A percentile compares a stretch with the other conserved stretches of the same genome.
Conservation (phyloP, 2,113 vertebrate genomes). For the Neolamprologus ventralis region DNA sequence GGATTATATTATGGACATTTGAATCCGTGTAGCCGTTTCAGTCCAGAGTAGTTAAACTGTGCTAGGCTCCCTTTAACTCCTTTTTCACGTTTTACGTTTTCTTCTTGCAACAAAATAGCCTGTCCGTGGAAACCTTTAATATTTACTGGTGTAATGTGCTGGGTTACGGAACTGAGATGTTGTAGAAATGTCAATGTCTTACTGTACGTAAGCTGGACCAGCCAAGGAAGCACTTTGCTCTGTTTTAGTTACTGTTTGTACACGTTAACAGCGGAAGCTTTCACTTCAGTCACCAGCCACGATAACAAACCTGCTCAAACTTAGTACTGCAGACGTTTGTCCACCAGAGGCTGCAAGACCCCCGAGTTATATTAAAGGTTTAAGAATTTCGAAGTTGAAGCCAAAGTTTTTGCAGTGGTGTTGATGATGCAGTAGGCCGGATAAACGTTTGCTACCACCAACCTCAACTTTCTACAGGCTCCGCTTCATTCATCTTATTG, state of each 20-base stretch:
- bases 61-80: background rate
- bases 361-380: background rate
- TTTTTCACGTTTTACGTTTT: background rate
- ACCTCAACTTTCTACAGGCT: accelerated
- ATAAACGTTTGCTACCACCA: background rate
- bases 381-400: background rate
- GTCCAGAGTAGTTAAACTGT: background rate
- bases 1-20: background rate
- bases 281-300: background rate
- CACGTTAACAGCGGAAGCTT: background rate
- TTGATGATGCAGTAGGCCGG: background rate
- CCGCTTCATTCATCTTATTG: background rate
- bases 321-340: background rate
- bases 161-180: background rate
- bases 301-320: background rate
- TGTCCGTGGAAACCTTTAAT: background rate
- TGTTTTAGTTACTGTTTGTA: background rate
- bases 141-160: background rate
- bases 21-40: background rate
- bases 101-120: background rate
- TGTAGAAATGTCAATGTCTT: background rate
- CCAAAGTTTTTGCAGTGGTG: background rate
- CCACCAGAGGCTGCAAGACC: slow-evolving; percentile 23
- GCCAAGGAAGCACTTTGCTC: background rate
- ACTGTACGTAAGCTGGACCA: background rate